Evolutionary conservation across 2,797 vertebrate genomes (phyloP).

Genomic region (Pempheris klunzingeri): DNA sequence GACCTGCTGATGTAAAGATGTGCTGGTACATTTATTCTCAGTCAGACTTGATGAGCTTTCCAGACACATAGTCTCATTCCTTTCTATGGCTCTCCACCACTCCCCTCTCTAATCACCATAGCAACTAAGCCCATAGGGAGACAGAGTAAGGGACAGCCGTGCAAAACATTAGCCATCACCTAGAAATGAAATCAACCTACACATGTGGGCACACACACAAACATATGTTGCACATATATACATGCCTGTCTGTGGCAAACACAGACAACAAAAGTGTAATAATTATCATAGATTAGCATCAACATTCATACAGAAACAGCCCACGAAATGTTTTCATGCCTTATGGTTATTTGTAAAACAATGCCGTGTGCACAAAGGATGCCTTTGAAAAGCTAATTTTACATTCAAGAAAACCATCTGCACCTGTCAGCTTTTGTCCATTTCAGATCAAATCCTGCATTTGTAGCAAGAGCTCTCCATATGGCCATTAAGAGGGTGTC

Average conservation of each 20-base stretch:
- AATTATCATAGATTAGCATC: constrained; percentile 34
- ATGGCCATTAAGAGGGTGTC: constrained; percentile 25
- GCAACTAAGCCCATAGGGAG: constrained; percentile 84
- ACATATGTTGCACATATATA: constrained; percentile 10
- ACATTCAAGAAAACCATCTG: constrained; percentile 68
- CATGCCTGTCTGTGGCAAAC: background rate
- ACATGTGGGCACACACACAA: constrained; percentile 41
- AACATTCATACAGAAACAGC: constrained; percentile 30
- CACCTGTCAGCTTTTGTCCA: constrained; percentile 65
- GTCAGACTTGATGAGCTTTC: constrained; percentile 74
- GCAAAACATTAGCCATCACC: constrained; percentile 79
- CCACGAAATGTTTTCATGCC: constrained; percentile 6
- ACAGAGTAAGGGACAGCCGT: constrained; percentile 67
- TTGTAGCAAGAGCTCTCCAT: constrained; percentile 43
- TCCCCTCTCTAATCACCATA: constrained; percentile 80
- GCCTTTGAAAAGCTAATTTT: constrained; percentile 56
- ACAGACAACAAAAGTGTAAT: constrained; percentile 10
- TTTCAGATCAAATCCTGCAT: constrained; percentile 47
- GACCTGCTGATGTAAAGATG: constrained; percentile 50
- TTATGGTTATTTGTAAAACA: constrained; percentile 62
- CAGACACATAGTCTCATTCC: constrained; percentile 79
- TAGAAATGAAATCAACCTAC: constrained; percentile 66
- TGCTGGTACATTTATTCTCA: constrained; percentile 55
- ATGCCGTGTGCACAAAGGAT: constrained; percentile 39
- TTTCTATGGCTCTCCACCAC: constrained; percentile 75